Evolutionary conservation across 1,140 invertebrate species (phyloP).

Genomic region (Drosophila kepulauana): DNA sequence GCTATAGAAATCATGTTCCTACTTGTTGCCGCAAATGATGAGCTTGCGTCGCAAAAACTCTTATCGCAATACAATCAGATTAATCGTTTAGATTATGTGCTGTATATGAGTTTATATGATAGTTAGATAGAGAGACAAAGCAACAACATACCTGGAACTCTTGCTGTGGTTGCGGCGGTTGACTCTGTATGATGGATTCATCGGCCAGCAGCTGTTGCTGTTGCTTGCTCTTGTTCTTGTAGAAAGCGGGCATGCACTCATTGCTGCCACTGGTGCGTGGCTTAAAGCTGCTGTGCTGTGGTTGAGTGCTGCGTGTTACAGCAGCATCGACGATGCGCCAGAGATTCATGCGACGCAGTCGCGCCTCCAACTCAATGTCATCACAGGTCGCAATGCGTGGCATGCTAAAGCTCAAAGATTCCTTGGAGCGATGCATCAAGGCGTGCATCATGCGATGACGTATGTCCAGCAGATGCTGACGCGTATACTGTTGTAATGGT

Average conservation of each 20-base stretch:
- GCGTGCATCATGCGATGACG: constrained; percentile 67
- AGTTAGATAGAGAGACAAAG: constrained; percentile 2
- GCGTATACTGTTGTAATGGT: constrained; percentile 54
- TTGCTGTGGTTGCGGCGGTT: constrained; percentile 70
- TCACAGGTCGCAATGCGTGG: constrained; percentile 80
- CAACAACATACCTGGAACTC: constrained; percentile 72
- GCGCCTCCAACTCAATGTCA: constrained; percentile 77
- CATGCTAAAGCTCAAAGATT: constrained; percentile 51
- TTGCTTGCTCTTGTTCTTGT: constrained; percentile 67
- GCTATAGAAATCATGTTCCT: too few relatives aligned
- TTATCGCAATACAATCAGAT: background rate
- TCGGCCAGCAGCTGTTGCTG: constrained; percentile 66
- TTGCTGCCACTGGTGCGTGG: constrained; percentile 40
- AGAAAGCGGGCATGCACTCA: constrained; percentile 74
- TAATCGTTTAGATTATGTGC: constrained; percentile 4
- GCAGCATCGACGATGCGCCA: constrained; percentile 56
- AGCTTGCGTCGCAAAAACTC: background rate
- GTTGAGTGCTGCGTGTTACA: background rate
- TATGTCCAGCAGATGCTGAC: constrained; percentile 66
- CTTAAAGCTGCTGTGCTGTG: constrained; percentile 25
- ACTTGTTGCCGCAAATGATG: background rate
- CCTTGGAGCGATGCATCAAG: constrained; percentile 54
- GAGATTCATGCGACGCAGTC: constrained; percentile 75
- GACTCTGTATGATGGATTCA: constrained; percentile 79
- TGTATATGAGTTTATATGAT: constrained; percentile 11